A percentile compares a stretch with the other conserved stretches of the same genome.
Conservation (phyloP, 2,888 invertebrate genomes). For the Heterodera filipjevi region DNA sequence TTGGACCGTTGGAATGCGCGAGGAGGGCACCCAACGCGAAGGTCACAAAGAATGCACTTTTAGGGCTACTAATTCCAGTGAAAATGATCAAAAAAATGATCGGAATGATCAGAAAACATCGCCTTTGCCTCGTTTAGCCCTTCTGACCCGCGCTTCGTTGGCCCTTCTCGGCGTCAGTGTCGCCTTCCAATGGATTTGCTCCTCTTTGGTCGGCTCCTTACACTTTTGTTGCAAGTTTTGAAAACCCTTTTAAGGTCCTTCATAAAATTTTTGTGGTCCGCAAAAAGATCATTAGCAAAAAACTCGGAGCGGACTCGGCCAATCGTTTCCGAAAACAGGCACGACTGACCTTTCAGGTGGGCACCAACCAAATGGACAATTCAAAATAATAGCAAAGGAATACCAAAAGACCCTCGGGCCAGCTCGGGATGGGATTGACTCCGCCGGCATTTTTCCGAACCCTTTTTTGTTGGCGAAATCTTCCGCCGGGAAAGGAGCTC, state of each 20-base stretch:
- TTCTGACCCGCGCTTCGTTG: slow-evolving; percentile 29
- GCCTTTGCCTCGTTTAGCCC: slow-evolving; percentile 8
- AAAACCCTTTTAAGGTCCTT: slow-evolving; percentile 52
- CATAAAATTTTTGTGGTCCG: slow-evolving; percentile 59
- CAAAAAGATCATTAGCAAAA: slow-evolving; percentile 59
- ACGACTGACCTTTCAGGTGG: slow-evolving; percentile 1
- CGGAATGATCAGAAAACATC: slow-evolving; percentile 29
- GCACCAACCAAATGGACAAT: no score
- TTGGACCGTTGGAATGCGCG: slow-evolving; percentile 48
- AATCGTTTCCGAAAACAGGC: slow-evolving; percentile 62
- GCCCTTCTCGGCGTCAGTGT: slow-evolving; percentile 37
- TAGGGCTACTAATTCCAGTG: not conserved
- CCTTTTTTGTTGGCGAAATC: no score
- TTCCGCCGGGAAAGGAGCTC: no score
- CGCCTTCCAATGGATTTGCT: slow-evolving; percentile 37
- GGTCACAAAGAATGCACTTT: no score
- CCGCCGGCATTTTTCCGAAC: no score
- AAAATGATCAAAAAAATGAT: no score
- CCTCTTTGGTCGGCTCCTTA: slow-evolving; percentile 32
- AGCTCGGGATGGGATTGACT: no score
- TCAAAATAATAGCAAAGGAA: no score
- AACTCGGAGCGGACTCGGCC: slow-evolving; percentile 61
- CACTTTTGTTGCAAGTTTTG: slow-evolving; percentile 45
- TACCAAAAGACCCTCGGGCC: no score
- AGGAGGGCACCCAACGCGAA: slow-evolving; percentile 40